Evolutionary conservation across 2,113 vertebrate genomes (phyloP), one percentile per base, ranked within the genome.

Genomic region (Chauna torquata): DNA sequence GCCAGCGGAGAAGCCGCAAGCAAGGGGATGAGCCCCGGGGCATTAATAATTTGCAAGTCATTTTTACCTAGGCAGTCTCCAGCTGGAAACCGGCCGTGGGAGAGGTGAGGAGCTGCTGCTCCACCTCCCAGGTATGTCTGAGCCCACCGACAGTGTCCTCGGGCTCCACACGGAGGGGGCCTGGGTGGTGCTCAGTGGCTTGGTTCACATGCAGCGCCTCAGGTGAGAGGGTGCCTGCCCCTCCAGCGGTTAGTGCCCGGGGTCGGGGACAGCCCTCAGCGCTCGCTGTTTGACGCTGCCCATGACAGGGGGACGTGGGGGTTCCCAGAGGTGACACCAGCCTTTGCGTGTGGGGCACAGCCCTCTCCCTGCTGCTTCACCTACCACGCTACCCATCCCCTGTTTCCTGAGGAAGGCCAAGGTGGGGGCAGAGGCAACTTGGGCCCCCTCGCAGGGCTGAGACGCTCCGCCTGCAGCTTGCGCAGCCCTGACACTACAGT

Each of bases 11-110:
- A 74, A 71, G 64, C 77, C 6, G 5, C 40, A 64, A 36, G 58
- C 19, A 5, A 49, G 16, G 74, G 62, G 34, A 45, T 0, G 3
- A 91, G 58, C 54, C 44, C 30, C 1, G 4, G 27, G 24, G 27
- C 2, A 2, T 14, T 25, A 30, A 8, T 55, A 7, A 59, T 30
- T 19, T 23, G 9, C 12, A 27, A 11, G 13, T 42, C 16, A 36
- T 42, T 24, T 47, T 54, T 6, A n/a, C 59, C 44, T 49, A 2
- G 4, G 52, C 23, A 2, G 12, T 64, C n/a, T 64, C 57, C 55
- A 34, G 42, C 71, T 18, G 13, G 44, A 64, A 42, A 16, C 1
- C 2, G 32, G 55, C 40, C 2, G 2, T 0, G 3, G 77, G 36
- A 81, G 72, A 70, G 17, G 40, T 34, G 71, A n/a, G 19, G 34